These are phyloP conservation scores for Arctopsyche grandis DNA, from an alignment of 1,140 invertebrate species.

Conservation along the genomic window DNA sequence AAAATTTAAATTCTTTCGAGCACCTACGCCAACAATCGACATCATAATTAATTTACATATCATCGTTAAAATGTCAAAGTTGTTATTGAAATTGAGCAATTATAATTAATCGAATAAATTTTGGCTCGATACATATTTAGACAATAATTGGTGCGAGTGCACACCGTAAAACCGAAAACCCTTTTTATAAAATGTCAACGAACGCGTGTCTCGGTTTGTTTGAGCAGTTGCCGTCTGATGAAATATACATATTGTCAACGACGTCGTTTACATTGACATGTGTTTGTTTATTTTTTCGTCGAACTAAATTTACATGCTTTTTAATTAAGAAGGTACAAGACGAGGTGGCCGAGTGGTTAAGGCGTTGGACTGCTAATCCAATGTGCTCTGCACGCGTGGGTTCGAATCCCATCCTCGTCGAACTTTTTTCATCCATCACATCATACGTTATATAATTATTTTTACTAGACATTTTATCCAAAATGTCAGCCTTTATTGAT, in stretches of 20 bases:
- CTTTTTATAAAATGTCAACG: not conserved
- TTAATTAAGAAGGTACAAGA: conserved; percentile 58
- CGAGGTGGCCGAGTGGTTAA: conserved; percentile 90
- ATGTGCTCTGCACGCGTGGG: conserved; percentile 80
- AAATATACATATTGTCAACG: not conserved
- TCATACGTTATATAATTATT: not conserved
- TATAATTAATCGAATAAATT: not conserved
- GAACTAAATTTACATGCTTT: not conserved
- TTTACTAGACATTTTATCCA: too few species aligned
- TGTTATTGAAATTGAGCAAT: not conserved
- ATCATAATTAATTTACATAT: not conserved
- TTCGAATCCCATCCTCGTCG: conserved; percentile 89
- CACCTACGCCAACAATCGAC: too few species aligned
- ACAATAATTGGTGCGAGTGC: not conserved
- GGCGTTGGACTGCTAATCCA: conserved; percentile 85
- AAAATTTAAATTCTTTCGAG: too few species aligned
- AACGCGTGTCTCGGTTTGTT: conserved; percentile 9
- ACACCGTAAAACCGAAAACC: not conserved
- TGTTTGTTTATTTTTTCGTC: conserved; percentile 1
- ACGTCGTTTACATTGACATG: not conserved
- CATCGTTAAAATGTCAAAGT: not conserved
- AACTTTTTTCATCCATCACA: conserved; percentile 38
- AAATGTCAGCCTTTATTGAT: too few species aligned
- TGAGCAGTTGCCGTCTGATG: not conserved
- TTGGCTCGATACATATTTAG: not conserved